Evolutionary conservation across 2,113 vertebrate species (phyloP), one percentile per base, ranked within the genome.

Genomic region (Thomomys bottae): DNA sequence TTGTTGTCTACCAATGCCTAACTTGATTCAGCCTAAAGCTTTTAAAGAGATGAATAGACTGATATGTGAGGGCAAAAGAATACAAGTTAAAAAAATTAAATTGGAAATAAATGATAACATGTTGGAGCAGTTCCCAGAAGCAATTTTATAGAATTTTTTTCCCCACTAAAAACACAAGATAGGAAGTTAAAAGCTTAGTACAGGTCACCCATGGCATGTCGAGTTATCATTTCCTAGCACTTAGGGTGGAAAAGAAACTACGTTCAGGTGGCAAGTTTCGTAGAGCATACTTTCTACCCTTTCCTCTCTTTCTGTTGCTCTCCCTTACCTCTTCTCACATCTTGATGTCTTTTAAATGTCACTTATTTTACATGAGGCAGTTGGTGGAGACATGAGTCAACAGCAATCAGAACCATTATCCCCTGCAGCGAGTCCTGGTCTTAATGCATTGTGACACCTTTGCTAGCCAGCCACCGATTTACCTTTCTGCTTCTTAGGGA

Each of bases 321-420:
- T 97, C 96, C 94, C 97, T 93, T 95, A 97, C 96, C 97, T 98
- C 97, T 98, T 98, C 98, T 98, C 98, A 98, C 98, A 98, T 98
- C 98, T 98, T 98, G 98, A 98, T 98, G 98, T 98, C 98, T 98
- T 98, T 98, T 98, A 99, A 99, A 99, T 98, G 98, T 99, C 98
- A 98, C 98, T 98, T 99, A 98, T 98, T 99, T 99, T 98, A 99
- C 98, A 99, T 98, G 98, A 98, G 98, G 98, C 98, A 97, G 98
- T 98, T 98, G 98, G 97, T 97, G 95, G 97, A 98, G 98, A 98
- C 96, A 97, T 97, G 98, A 98, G 98, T 98, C 98, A 98, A 98
- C 98, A 98, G 98, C 98, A 99, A 99, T 99, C 98, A 99, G 97
- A 98, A 97, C 98, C 96, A 99, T 99, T 99, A 99, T 99, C 98